A percentile compares a stretch with the other conserved stretches of the same genome.
Evolutionary conservation across 2,888 invertebrate genomes (phyloP).

Genomic region (Enoplolaimus lenunculus): DNA sequence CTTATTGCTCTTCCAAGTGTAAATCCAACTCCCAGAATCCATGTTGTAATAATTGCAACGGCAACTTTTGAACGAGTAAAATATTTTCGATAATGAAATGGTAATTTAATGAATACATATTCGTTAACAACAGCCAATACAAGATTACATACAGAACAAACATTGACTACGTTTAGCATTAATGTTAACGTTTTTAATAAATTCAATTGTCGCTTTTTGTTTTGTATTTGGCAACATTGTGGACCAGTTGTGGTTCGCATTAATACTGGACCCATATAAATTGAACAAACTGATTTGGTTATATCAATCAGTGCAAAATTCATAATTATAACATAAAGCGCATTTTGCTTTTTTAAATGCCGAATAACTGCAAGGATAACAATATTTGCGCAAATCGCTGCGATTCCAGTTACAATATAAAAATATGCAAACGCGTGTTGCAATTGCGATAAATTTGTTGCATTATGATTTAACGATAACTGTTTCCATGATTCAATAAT

Average conservation of each 20-base stretch:
- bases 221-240: not conserved
- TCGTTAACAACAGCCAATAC: conserved; percentile 22
- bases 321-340: conserved; percentile 22
- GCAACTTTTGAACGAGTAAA: conserved; percentile 13
- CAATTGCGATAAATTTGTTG: too few species aligned
- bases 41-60: conserved; percentile 17
- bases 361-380: not conserved
- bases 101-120: conserved; percentile 20
- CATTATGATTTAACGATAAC: too few species aligned
- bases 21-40: conserved; percentile 19
- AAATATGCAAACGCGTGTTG: not conserved
- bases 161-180: conserved; percentile 21
- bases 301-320: conserved; percentile 23
- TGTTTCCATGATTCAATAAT: too few species aligned
- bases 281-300: conserved; percentile 22
- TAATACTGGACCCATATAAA: conserved; percentile 22
- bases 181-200: conserved; percentile 21
- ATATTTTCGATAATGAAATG: conserved; percentile 17
- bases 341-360: conserved; percentile 4
- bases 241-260: not conserved
- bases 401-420: not conserved
- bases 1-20: not conserved
- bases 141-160: conserved; percentile 23
- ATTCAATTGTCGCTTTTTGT: too few species aligned
- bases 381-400: not conserved